phyloP scores from a whole-genome alignment of 2,888 invertebrate genomes.

The Ceramica pisi region DNA sequence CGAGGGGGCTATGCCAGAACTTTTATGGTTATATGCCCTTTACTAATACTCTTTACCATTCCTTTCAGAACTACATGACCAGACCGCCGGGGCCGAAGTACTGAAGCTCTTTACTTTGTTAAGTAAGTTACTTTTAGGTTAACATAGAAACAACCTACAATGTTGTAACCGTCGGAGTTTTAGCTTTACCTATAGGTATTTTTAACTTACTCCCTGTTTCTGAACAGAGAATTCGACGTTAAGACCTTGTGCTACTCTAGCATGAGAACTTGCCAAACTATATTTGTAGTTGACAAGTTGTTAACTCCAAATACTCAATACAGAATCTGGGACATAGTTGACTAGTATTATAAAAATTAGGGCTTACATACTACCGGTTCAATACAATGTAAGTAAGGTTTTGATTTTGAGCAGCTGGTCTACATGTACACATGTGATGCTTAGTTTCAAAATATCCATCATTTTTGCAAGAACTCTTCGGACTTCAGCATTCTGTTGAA shows the following conservation, averaged over 20 bases:
- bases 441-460: conserved; percentile 15
- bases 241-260: background rate
- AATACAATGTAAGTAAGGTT: conserved; percentile 17
- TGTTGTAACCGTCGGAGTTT: conserved; percentile 17
- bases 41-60: conserved; percentile 12
- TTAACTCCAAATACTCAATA: background rate
- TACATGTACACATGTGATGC: background rate
- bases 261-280: background rate
- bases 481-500: background rate
- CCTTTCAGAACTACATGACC: conserved; percentile 45
- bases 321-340: background rate
- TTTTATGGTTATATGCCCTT: too few species aligned
- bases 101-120: conserved; percentile 28
- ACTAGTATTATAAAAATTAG: background rate
- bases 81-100: conserved; percentile 48
- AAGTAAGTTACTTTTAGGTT: conserved; percentile 53
- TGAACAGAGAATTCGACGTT: background rate
- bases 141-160: background rate
- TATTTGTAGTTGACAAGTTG: background rate
- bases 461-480: background rate
- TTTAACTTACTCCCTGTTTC: conserved; percentile 1
- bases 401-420: conserved; percentile 4
- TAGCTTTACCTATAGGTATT: conserved; percentile 30
- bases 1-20: too few species aligned
- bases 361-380: background rate